phyloP scores from a whole-genome alignment of 2,888 invertebrate species.

The Agrotis exclamationis region DNA sequence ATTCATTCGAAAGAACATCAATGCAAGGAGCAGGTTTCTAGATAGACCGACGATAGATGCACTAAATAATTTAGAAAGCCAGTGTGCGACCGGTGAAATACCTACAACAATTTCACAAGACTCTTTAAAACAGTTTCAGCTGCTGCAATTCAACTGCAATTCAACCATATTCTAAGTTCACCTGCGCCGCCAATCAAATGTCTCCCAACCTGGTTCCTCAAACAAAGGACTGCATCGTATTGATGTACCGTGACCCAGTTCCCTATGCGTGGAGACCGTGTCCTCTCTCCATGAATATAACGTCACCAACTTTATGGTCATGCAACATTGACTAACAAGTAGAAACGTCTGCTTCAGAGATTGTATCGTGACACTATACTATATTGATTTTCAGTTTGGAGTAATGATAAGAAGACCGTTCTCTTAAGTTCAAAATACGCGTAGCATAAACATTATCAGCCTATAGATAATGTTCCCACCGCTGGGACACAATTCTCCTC shows the following conservation, averaged over 20 bases:
- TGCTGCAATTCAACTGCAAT: no score
- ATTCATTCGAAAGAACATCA: not conserved
- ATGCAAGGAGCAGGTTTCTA: not conserved
- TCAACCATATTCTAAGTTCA: not conserved
- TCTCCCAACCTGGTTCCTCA: conserved; percentile 14
- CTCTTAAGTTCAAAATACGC: not conserved
- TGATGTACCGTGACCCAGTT: conserved; percentile 49
- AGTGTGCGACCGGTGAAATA: no score
- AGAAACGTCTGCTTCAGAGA: conserved; percentile 41
- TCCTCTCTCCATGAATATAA: conserved; percentile 51
- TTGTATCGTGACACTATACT: conserved; percentile 42
- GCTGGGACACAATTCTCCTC: no score
- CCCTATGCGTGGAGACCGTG: conserved; percentile 34
- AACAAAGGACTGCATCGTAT: conserved; percentile 45
- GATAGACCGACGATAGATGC: no score
- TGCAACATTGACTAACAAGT: conserved; percentile 52
- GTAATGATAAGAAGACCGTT: conserved; percentile 25
- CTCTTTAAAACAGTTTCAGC: no score
- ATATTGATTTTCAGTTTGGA: conserved; percentile 49
- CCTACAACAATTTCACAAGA: no score
- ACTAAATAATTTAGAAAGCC: no score
- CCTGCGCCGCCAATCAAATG: conserved; percentile 10
- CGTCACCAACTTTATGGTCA: conserved; percentile 50
- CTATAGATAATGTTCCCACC: no score
- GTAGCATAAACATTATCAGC: no score